Evolutionary conservation across 2,888 invertebrate species (phyloP).

Genomic region (Gari tellinella): DNA sequence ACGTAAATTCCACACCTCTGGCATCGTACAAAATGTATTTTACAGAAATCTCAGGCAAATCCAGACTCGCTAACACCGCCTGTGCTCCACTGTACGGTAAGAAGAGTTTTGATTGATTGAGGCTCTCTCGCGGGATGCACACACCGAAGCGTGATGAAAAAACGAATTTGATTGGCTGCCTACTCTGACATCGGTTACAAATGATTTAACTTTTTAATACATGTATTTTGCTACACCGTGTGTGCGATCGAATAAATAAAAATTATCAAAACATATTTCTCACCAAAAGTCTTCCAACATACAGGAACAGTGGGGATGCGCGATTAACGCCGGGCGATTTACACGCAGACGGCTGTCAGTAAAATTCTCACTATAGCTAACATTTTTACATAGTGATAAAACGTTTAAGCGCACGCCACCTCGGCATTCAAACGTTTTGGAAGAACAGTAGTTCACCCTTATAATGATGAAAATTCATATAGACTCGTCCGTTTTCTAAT

Average conservation of each 20-base stretch:
- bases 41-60: slow-evolving; percentile 38
- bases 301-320: no score
- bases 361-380: no score
- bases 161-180: slow-evolving; percentile 43
- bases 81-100: slow-evolving; percentile 21
- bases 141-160: slow-evolving; percentile 49
- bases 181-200: slow-evolving; percentile 35
- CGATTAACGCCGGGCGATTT: no score
- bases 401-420: no score
- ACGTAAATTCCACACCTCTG: slow-evolving; percentile 33
- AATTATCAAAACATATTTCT: slow-evolving; percentile 7
- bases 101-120: slow-evolving; percentile 53
- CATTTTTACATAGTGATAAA: no score
- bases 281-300: no score
- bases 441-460: no score
- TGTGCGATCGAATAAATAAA: slow-evolving; percentile 20
- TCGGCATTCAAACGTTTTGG: no score
- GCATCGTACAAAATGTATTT: slow-evolving; percentile 56
- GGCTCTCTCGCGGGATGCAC: slow-evolving; percentile 49
- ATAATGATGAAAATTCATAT: no score
- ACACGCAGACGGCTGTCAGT: no score
- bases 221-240: slow-evolving; percentile 8
- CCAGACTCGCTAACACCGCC: slow-evolving; percentile 6
- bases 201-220: slow-evolving; percentile 37
- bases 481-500: no score